phyloP scores from a whole-genome alignment of 2,797 vertebrate genomes.

The Pantherophis vulpinus region DNA sequence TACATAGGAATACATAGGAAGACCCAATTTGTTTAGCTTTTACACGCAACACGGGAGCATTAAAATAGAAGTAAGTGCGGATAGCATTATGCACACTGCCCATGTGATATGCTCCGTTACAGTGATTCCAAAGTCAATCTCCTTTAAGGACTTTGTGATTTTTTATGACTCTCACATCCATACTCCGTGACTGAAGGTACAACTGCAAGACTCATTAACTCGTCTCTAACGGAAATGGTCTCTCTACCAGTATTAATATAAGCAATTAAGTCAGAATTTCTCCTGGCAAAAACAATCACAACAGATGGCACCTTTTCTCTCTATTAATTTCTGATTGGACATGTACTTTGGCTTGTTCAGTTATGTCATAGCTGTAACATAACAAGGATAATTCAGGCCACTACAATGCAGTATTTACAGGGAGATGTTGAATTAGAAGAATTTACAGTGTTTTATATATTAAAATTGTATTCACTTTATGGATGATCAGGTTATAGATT shows the following conservation, averaged over 20 bases:
- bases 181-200: slow-evolving; percentile 39
- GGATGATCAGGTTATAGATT: slow-evolving; percentile 15
- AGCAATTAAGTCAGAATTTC: slow-evolving; percentile 64
- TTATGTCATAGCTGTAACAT: slow-evolving; percentile 62
- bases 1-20: background rate
- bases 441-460: slow-evolving; percentile 25
- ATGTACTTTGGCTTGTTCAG: slow-evolving; percentile 68
- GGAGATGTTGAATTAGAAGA: slow-evolving; percentile 30
- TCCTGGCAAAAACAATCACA: slow-evolving; percentile 65
- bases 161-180: slow-evolving; percentile 37
- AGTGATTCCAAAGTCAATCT: slow-evolving; percentile 15
- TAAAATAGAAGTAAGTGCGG: background rate
- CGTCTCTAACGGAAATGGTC: slow-evolving; percentile 58
- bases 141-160: background rate
- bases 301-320: slow-evolving; percentile 69
- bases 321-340: slow-evolving; percentile 69
- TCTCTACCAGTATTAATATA: slow-evolving; percentile 61
- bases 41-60: background rate
- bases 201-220: slow-evolving; percentile 62
- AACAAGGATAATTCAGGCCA: slow-evolving; percentile 61
- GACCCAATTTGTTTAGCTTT: background rate
- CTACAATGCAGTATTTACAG: slow-evolving; percentile 26
- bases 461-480: slow-evolving; percentile 34
- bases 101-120: background rate
- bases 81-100: background rate